phyloP scores from a whole-genome alignment of 2,797 vertebrate genomes.

The Oophaga sylvatica region DNA sequence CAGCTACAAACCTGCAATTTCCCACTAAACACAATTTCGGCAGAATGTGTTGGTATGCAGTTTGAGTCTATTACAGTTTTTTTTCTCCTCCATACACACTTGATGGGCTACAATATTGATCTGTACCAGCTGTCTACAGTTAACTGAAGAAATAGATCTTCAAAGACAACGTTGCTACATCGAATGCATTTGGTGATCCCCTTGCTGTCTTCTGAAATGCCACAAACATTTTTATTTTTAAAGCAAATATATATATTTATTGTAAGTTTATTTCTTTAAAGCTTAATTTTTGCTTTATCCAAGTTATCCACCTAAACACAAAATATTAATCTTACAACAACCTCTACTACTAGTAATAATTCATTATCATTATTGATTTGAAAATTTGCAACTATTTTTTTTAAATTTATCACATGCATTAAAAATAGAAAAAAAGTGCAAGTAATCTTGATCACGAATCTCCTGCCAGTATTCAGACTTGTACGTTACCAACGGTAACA shows the following conservation, averaged over 20 bases:
- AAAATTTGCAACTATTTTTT: background rate
- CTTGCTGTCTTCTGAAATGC: slow-evolving; percentile 58
- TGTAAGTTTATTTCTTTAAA: slow-evolving; percentile 33
- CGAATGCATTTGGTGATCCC: slow-evolving; percentile 55
- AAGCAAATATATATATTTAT: slow-evolving; percentile 50
- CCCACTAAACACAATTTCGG: slow-evolving; percentile 54
- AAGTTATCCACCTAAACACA: background rate
- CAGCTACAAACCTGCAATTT: slow-evolving; percentile 59
- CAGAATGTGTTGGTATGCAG: slow-evolving; percentile 46
- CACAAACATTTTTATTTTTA: slow-evolving; percentile 32
- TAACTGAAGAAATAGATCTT: slow-evolving; percentile 34
- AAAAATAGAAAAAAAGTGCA: too few species aligned
- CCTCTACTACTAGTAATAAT: background rate
- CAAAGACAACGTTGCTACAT: slow-evolving; percentile 57
- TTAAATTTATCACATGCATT: background rate
- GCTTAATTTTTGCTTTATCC: background rate
- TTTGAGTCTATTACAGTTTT: slow-evolving; percentile 42
- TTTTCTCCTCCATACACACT: slow-evolving; percentile 25
- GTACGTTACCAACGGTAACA: too few species aligned
- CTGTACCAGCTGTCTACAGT: slow-evolving; percentile 30
- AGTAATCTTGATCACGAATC: too few species aligned
- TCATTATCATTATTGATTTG: background rate
- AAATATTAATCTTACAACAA: background rate
- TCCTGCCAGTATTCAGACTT: too few species aligned
- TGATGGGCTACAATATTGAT: slow-evolving; percentile 23